Evolutionary conservation across 2,797 vertebrate species (phyloP).

Genomic region (Epinephelus malabaricus): DNA sequence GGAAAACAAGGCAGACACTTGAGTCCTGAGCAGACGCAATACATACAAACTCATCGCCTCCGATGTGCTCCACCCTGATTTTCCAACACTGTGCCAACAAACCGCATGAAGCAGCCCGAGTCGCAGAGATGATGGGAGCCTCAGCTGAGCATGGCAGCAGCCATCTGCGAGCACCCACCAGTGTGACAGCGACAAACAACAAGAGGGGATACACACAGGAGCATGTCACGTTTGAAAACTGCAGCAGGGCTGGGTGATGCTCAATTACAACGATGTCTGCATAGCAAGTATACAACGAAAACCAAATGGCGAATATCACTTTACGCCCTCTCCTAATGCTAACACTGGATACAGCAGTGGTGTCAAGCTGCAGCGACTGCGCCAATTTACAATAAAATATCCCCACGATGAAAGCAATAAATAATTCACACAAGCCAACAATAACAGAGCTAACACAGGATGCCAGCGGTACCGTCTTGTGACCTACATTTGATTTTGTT

Average conservation of each 20-base stretch:
- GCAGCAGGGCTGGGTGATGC: background rate
- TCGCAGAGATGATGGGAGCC: constrained; percentile 29
- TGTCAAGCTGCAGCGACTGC: background rate
- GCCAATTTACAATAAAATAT: background rate
- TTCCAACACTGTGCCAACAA: constrained; percentile 51
- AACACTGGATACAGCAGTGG: background rate
- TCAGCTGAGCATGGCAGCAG: constrained; percentile 43
- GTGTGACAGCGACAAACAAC: constrained; percentile 20
- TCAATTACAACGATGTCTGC: background rate
- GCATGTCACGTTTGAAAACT: background rate
- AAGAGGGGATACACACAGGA: background rate
- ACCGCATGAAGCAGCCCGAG: constrained; percentile 44
- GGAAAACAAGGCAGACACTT: constrained; percentile 9
- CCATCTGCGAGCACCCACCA: constrained; percentile 14
- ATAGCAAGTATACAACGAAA: background rate
- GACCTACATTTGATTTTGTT: constrained; percentile 1
- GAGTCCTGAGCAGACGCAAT: background rate
- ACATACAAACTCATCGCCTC: constrained; percentile 50
- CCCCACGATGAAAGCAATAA: background rate
- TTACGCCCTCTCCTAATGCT: constrained; percentile 24
- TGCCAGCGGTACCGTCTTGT: background rate
- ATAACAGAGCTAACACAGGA: too few species aligned
- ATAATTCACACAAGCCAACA: background rate
- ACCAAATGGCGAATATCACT: background rate
- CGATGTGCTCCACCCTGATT: constrained; percentile 78